These are phyloP conservation scores for Indicator indicator DNA, from an alignment of 2,113 vertebrate species.

Conservation along the genomic window DNA sequence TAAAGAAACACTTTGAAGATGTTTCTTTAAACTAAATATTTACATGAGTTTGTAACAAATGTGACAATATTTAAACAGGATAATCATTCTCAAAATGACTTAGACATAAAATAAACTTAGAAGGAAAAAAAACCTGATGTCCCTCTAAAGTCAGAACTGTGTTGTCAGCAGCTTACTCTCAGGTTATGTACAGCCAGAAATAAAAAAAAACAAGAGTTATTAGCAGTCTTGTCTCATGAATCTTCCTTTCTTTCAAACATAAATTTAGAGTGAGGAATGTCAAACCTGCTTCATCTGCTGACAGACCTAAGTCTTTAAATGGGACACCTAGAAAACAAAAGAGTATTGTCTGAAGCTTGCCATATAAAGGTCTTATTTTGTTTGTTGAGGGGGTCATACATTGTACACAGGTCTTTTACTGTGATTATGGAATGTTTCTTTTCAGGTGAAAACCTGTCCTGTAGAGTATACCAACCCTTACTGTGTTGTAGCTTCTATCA, in stretches of 20 bases:
- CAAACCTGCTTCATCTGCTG: not conserved
- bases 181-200: not conserved
- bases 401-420: not conserved
- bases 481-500: not conserved
- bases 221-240: not conserved
- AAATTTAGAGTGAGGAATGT: not conserved
- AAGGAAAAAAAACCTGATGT: not conserved
- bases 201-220: not conserved
- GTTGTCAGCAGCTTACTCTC: not conserved
- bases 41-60: not conserved
- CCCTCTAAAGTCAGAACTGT: not conserved
- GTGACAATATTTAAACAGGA: conserved; percentile 15
- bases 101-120: not conserved
- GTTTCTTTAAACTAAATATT: conserved; percentile 41
- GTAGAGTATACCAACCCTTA: not conserved
- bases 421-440: not conserved
- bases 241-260: not conserved
- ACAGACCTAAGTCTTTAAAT: not conserved
- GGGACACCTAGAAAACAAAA: not conserved
- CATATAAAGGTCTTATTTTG: not conserved
- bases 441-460: not conserved
- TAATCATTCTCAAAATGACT: not conserved
- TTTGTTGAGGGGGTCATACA: not conserved
- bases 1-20: conserved; percentile 5
- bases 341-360: not conserved